Evolutionary conservation across 2,113 vertebrate species (phyloP).

Genomic region (human (Homo sapiens)): GRCh38 chr6:52954001-52954500

Average conservation of each 20-base stretch:
- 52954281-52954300: background rate
- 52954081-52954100: background rate
- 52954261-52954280: background rate
- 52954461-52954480: background rate
- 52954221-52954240: background rate
- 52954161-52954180: background rate
- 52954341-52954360: background rate
- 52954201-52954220: background rate
- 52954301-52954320: background rate
- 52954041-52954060: background rate
- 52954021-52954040: background rate
- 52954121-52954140: background rate
- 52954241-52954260: background rate
- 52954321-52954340: background rate
- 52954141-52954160: background rate
- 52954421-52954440: background rate
- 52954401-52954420: background rate
- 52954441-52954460: background rate
- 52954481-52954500: background rate
- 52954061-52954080: background rate
- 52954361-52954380: background rate
- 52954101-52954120: background rate
- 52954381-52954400: background rate
- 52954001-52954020: background rate
- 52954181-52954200: background rate